Base-by-base conservation (phyloP, 2,888 invertebrate genomes). In the Coelinius sp. region DNA sequence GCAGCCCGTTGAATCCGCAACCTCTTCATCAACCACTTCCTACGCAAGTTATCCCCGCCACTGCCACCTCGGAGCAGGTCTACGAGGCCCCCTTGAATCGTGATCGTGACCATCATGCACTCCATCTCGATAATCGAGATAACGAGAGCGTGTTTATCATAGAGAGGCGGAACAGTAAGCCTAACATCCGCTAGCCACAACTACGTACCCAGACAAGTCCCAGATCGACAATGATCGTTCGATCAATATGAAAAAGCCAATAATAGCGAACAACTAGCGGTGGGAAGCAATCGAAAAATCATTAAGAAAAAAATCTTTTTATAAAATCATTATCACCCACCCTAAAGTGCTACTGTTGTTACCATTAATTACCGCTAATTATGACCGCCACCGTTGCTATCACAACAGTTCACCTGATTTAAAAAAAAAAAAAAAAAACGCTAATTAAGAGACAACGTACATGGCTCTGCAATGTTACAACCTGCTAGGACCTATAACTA, bases 141-240 rank as follows among this genome's bases (percentile, higher is more conserved):
- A 92, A 92, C 91, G 92, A 92, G 91, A 92, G 92, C 89, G 92
- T 92, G 89, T 92, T 92, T 92, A 92, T 92, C 90, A 92, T 92
- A 83, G 87, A 88, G 84, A 88, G 87, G 87, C 87, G 87, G 86
- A 87, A 88, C 87, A 88, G 87, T 86, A 88, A 88, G 87, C 87
- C 87, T 80, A 88, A 88, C 79, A 86, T 88, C 84, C 87, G 87
- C 85, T 88, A 88, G 81, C 83, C 81, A 83, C 82, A 65, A 20
- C 46, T 49, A 49, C 46, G 46, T 49, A 53, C 35, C 52, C 31
- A 53, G 53, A 67, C 46, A 49, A 70, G 52, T 63, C 52, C 41
- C 49, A 59, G 56, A 68, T 81, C 80, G 75, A 78, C 67, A 27
- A 25, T 5, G 17, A 64, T 12, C 38, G 20, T 46, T n/a, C 64